These are phyloP conservation scores for Clarias magur DNA, from an alignment of 2,113 vertebrate genomes.

Conservation along the genomic window DNA sequence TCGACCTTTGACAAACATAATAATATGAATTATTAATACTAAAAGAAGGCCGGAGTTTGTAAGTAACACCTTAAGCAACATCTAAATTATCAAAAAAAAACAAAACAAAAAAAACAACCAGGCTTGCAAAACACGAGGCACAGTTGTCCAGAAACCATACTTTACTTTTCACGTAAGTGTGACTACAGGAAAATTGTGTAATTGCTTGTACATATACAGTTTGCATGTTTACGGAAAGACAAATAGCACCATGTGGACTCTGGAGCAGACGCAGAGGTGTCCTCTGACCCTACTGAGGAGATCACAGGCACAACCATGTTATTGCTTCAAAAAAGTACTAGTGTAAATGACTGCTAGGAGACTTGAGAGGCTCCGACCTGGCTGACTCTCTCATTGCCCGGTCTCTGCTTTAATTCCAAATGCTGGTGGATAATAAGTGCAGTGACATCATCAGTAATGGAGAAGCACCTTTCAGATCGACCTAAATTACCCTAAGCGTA, in stretches of 20 bases:
- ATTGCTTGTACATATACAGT: not conserved
- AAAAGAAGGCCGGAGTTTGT: too few species aligned
- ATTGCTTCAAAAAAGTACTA: not conserved
- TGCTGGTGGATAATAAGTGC: not conserved
- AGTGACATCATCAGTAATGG: constrained; percentile 20
- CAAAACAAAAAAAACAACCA: too few species aligned
- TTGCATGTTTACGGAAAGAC: not conserved
- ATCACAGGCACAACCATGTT: not conserved
- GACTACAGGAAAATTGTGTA: not conserved
- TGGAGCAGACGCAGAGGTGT: not conserved
- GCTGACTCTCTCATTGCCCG: not conserved
- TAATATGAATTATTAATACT: too few species aligned
- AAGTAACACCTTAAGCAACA: too few species aligned
- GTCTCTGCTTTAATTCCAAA: not conserved
- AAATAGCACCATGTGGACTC: not conserved
- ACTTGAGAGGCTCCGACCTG: not conserved
- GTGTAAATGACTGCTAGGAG: not conserved
- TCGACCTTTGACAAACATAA: too few species aligned
- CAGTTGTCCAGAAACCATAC: not conserved
- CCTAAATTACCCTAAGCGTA: not conserved
- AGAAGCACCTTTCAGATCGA: not conserved
- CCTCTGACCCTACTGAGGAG: not conserved
- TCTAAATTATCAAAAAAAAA: too few species aligned
- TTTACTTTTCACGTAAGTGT: not conserved
- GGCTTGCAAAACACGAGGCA: not conserved